Evolutionary conservation across 2,797 vertebrate genomes (phyloP), one percentile per base, ranked within the genome.

Genomic region (Micromesistius poutassou): DNA sequence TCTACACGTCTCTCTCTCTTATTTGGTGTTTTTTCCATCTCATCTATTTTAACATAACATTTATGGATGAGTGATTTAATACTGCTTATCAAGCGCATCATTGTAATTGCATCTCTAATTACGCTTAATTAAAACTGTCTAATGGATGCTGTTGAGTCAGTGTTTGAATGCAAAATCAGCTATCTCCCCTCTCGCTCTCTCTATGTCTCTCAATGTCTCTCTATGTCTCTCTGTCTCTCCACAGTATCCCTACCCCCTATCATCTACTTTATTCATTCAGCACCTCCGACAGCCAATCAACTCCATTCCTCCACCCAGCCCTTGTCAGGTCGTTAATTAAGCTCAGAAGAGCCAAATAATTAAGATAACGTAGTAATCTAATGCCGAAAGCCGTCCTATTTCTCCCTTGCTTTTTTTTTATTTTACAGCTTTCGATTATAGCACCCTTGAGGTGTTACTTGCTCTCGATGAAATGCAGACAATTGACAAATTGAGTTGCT

Each of bases 81-180:
- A 93, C 94, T 93, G 96, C 94, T 96, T 97, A 97, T 97, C 95
- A 95, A 96, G 94, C 94, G 93, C 94, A 95, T 97, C 96, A 95
- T 96, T 96, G 95, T 97, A 96, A 97, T 96, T 95, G 93, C 95
- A 93, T 95, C 94, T 96, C 95, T 97, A 96, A 97, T 98, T 97
- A 96, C 92, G 94, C 94, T 96, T 96, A 95, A 98, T 98, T 97
- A 96, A 96, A 96, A 96, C 94, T 93, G 94, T 94, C 94, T 96
- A 96, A 97, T 95, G 95, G 95, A 94, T 95, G 94, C 80, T 77
- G 95, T 81, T 79, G 95, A 96, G 95, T 92, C 94, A 93, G 92
- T 90, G 93, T 88, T 92, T 89, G 91, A 94, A 94, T 93, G 90
- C 85, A 73, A 90, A 95, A 94, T 93, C 90, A 78, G 91, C 87